Percentiles rank a stretch among this genome's conserved stretches.
Evolutionary conservation across 2,113 vertebrate species (phyloP).

Genomic region (Mesembrinibis cayennensis): DNA sequence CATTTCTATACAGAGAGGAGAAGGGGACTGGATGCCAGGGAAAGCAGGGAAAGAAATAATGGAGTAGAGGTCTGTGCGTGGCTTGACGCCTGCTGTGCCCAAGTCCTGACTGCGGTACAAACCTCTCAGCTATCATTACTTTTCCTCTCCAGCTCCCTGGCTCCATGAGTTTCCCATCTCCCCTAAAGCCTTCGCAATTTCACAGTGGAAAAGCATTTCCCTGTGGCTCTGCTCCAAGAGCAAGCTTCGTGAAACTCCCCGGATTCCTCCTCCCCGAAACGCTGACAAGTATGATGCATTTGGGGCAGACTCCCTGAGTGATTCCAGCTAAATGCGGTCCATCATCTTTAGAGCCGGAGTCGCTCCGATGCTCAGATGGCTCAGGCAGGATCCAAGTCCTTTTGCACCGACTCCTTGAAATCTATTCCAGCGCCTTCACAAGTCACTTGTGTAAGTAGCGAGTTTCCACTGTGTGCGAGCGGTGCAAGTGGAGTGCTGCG

Average conservation of each 20-base stretch:
- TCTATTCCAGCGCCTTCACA: neutral
- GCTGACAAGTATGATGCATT: constrained; percentile 17
- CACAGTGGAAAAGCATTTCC: neutral
- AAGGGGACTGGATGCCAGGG: neutral
- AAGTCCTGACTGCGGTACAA: accelerated
- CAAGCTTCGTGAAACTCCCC: neutral
- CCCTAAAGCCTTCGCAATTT: neutral
- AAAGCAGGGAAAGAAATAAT: neutral
- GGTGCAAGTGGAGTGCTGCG: neutral
- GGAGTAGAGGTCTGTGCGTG: neutral
- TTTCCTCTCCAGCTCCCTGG: neutral
- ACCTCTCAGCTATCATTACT: neutral
- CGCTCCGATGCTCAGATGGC: neutral
- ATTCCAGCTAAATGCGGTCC: neutral
- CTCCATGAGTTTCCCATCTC: neutral
- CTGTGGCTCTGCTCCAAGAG: constrained; percentile 10
- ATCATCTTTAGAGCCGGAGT: neutral
- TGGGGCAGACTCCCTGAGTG: neutral
- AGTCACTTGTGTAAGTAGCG: neutral
- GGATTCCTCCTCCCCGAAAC: neutral
- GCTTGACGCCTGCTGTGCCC: neutral
- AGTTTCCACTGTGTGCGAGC: neutral
- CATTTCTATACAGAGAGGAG: accelerated
- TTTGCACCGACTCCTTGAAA: neutral
- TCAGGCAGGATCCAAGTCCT: neutral